phyloP scores from a whole-genome alignment of 2,797 vertebrate species.

The Gallinago stenura region DNA sequence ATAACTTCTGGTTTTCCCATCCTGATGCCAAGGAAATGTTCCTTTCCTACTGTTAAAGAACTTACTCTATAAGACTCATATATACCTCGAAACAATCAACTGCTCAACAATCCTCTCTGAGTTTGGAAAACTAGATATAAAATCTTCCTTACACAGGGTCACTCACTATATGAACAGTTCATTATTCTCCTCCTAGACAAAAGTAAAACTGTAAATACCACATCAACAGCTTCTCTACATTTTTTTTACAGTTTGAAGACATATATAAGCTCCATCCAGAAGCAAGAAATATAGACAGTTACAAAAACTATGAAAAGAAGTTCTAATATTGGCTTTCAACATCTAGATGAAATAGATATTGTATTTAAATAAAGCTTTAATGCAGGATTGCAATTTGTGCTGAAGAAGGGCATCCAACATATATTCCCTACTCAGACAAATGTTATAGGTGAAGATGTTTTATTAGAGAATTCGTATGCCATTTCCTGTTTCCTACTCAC shows the following conservation, averaged over 20 bases:
- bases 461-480: not conserved
- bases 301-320: not conserved
- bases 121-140: not conserved
- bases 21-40: not conserved
- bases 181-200: not conserved
- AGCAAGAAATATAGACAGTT: not conserved
- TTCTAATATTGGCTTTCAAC: not conserved
- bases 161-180: not conserved
- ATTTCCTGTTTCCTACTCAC: not conserved
- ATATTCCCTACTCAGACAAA: not conserved
- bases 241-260: not conserved
- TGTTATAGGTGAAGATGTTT: not conserved
- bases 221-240: not conserved
- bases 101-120: not conserved
- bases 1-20: not conserved
- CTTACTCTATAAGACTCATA: not conserved
- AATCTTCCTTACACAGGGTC: not conserved
- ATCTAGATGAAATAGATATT: not conserved
- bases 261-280: not conserved
- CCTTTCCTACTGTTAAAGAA: not conserved
- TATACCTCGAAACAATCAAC: not conserved
- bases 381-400: not conserved
- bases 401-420: not conserved
- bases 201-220: not conserved
- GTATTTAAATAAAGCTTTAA: not conserved